Conservation (phyloP, 2,797 vertebrate genomes). For the Rhinogobio ventralis region DNA sequence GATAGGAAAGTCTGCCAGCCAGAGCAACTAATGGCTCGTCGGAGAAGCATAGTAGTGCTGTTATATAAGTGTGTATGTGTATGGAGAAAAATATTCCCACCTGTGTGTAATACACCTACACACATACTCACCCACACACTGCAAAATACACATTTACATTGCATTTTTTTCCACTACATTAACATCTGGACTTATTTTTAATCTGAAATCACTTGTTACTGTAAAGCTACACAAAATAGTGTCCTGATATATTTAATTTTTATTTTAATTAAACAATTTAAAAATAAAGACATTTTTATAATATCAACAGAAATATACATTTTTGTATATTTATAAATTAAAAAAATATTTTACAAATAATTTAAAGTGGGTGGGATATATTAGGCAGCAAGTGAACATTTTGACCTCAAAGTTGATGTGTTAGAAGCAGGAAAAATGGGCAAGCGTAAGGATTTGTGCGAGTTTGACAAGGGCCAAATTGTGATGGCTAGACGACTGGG, state of each 20-base stretch:
- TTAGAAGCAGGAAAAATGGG: too few relatives aligned
- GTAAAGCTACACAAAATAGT: background rate
- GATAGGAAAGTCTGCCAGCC: conserved; percentile 22
- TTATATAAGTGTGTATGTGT: conserved; percentile 51
- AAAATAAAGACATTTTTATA: too few relatives aligned
- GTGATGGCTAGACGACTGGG: too few relatives aligned
- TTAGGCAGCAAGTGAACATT: too few relatives aligned
- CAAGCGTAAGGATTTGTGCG: too few relatives aligned
- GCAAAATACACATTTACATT: conserved; percentile 21
- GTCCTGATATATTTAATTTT: background rate
- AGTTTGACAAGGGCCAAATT: too few relatives aligned
- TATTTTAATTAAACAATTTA: too few relatives aligned
- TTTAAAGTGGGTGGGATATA: too few relatives aligned
- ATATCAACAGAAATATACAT: too few relatives aligned
- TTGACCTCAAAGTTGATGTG: too few relatives aligned
- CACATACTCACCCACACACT: conserved; percentile 7
- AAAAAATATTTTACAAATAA: too few relatives aligned
- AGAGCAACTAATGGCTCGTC: conserved; percentile 16
- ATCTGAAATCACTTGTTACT: background rate
- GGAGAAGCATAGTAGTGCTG: conserved; percentile 19
- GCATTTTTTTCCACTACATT: background rate
- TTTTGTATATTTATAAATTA: too few relatives aligned
- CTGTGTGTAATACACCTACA: conserved; percentile 34
- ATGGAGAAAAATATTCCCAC: conserved; percentile 33
- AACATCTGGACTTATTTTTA: background rate